Evolutionary conservation across 2,888 invertebrate species (phyloP), one percentile per base, ranked within the genome.

Genomic region (Oeneis ivallda): DNA sequence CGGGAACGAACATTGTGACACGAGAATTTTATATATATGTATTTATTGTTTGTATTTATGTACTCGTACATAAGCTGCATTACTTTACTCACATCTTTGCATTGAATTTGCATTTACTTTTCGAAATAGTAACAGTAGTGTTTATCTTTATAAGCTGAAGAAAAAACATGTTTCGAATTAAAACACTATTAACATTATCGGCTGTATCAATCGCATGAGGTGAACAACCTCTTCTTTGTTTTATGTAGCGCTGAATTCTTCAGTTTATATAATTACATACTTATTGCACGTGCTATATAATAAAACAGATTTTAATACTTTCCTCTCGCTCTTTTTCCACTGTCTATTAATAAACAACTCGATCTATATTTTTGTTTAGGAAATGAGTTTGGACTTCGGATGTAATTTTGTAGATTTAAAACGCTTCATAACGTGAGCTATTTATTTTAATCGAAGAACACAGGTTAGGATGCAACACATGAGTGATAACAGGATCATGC

Each of bases 181-280:
- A 67, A 66, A 69, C 41, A 50, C 67, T 60, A 56, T 66, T 69
- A 68, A 66, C 54, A 65, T 69, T 71, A 71, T 70, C 71, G 66
- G 65, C 45, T 62, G 70, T 70, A 69, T 67, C 67, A 64, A 43
- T 50, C 26, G 60, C 57, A 43, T 32, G 66, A 62, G 65, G 70
- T 68, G 66, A 71, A 71, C 47, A 64, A 67, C 68, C 71, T 66
- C 62, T 10, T 60, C 53, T 67, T 61, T 70, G 70, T 73, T 71
- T 71, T 58, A 69, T 60, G 54, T 66, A 63, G 56, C 65, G 62
- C 66, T 59, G 26, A 65, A 64, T 69, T 59, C 62, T 66, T 54
- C 64, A 64, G 61, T 39, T n/a, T n/a, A 47, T 58, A 57, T 64
- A 68, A 65, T 65, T 69, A 62, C 58, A n/a, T n/a, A n/a, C n/a